phyloP scores from a whole-genome alignment of 2,888 invertebrate genomes.

The Cryptus armator region DNA sequence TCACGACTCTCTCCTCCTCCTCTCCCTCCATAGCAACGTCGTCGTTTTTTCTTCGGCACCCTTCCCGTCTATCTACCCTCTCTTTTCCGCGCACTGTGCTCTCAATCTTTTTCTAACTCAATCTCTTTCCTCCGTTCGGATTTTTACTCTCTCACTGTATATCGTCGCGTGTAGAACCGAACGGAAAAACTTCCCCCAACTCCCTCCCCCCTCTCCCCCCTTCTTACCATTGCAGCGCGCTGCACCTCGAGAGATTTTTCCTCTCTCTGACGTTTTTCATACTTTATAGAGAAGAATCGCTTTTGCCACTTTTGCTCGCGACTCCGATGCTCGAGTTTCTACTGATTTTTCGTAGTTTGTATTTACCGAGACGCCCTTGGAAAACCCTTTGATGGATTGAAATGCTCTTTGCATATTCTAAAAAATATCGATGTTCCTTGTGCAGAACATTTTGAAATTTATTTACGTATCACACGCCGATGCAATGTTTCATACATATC shows the following conservation, averaged over 20 bases:
- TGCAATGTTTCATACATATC: too few species aligned
- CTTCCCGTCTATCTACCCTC: constrained; percentile 21
- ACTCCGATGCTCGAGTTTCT: not conserved
- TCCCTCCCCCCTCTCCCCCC: not conserved
- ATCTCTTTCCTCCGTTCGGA: constrained; percentile 50
- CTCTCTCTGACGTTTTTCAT: constrained; percentile 10
- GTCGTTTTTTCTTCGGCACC: constrained; percentile 61
- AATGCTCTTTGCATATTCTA: not conserved
- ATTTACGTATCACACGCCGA: too few species aligned
- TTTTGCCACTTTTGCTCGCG: constrained; percentile 17
- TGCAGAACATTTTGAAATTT: not conserved
- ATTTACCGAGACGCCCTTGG: not conserved
- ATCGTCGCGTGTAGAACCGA: constrained; percentile 21
- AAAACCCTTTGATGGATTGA: constrained; percentile 16
- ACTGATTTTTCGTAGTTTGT: not conserved
- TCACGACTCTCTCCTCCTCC: constrained; percentile 60
- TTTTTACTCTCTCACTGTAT: not conserved
- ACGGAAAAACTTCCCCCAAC: not conserved
- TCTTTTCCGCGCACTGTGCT: constrained; percentile 29
- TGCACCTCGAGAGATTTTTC: constrained; percentile 28
- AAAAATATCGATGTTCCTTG: not conserved
- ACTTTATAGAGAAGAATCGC: not conserved
- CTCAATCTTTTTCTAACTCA: constrained; percentile 61
- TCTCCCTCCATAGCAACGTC: constrained; percentile 60
- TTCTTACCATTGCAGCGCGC: constrained; percentile 7